These are phyloP conservation scores for Toxotes lorentzi DNA, from an alignment of 2,797 vertebrate species.

Conservation along the genomic window DNA sequence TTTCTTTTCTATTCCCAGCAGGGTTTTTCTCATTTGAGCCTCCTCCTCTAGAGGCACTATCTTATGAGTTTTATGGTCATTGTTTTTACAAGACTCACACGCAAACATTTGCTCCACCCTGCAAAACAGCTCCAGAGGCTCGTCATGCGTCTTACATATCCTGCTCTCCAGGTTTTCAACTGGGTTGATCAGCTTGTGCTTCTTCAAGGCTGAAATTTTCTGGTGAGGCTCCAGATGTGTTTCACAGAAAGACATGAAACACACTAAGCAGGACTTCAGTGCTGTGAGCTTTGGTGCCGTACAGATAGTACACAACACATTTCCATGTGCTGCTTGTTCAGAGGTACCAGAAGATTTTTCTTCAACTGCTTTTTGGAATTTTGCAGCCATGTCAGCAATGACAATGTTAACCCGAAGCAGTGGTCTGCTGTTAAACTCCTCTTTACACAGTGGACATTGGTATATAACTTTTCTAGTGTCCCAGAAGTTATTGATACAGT, in stretches of 20 bases:
- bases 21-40: conserved; percentile 38
- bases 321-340: conserved; percentile 34
- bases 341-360: fast-evolving
- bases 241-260: conserved; percentile 72
- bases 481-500: conserved; percentile 65
- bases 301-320: conserved; percentile 66
- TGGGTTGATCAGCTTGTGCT: conserved; percentile 77
- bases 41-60: conserved; percentile 61
- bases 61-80: conserved; percentile 61
- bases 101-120: conserved; percentile 60
- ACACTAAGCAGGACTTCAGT: conserved; percentile 76
- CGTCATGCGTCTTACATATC: conserved; percentile 64
- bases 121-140: conserved; percentile 74
- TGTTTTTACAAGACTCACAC: conserved; percentile 60
- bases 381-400: conserved; percentile 48
- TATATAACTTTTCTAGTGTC: background rate
- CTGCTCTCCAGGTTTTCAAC: conserved; percentile 65
- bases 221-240: conserved; percentile 74
- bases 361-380: background rate
- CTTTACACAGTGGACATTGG: conserved; percentile 69
- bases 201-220: conserved; percentile 57
- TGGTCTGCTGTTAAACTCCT: conserved; percentile 37
- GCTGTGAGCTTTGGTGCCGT: conserved; percentile 41
- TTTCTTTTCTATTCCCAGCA: conserved; percentile 24
- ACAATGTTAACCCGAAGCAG: conserved; percentile 62